Base-by-base conservation (phyloP, 2,797 vertebrate species). In the Gymnoscopelus braueri region DNA sequence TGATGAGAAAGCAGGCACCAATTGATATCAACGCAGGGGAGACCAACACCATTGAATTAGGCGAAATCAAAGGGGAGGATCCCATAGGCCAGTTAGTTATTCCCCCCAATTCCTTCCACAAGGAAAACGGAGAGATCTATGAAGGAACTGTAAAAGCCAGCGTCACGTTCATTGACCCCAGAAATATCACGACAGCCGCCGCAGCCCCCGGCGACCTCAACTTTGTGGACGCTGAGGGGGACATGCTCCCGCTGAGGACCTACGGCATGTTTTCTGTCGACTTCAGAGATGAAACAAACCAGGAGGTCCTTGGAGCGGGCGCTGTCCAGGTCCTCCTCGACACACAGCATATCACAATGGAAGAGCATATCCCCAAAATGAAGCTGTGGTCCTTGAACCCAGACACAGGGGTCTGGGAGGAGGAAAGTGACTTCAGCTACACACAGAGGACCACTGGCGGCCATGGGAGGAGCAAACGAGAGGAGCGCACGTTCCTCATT, bases 231-330 rank as follows among this genome's bases (percentile, higher is more conserved):
- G 49, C 91, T 0, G 94, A 96, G 3, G 97, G 98, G 0, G 96
- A 98, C 26, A 92, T 97, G 65, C 90, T 95, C 1, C 97, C 95
- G 0, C 91, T 99, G 67, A 91, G 97, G 75, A 99, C 97, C 26
- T 99, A 99, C 0, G 98, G 98, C 19, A 99, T 99, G 97, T 98
- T 99, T 62, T 95, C 96, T 0, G 95, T 98, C 72, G 97, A 99
- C 81, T 97, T 99, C 74, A 92, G 94, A 44, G 97, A 97, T 0
- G 91, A 94, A 0, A 88, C 74, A 29, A 94, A 95, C 0, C 83
- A 90, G 0, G 92, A 94, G 32, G 81, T 74, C 5, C 94, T 99
- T 24, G 95, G 95, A 56, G 90, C 95, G 0, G 95, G 95, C 24
- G 93, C 87, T 0, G 94, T 97, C 69, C 91, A 95, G 54, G 96